Percentiles rank a stretch among this genome's conserved stretches.
Evolutionary conservation across 2,888 invertebrate genomes (phyloP).

Genomic region (Dasypogon diadema): DNA sequence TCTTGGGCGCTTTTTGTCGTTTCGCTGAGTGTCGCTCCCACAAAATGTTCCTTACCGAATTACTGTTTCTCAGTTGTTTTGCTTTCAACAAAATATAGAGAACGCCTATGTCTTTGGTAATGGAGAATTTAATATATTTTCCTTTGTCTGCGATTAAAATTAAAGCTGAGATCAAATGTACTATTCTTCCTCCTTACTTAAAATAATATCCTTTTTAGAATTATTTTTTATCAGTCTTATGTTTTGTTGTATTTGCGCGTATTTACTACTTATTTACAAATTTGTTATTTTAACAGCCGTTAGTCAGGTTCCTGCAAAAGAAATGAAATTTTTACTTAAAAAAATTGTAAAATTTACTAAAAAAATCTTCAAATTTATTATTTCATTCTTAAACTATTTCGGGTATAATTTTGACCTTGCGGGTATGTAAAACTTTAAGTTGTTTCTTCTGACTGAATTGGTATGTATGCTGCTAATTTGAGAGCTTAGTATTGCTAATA

Average conservation of each 20-base stretch:
- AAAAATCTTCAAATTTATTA: too few relatives aligned
- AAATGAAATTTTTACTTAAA: slow-evolving; percentile 7
- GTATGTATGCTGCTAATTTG: too few relatives aligned
- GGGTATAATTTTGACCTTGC: too few relatives aligned
- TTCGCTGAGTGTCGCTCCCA: slow-evolving; percentile 51
- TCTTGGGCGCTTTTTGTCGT: slow-evolving; percentile 7
- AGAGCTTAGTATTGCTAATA: too few relatives aligned
- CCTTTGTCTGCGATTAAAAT: slow-evolving; percentile 10
- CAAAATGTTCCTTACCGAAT: slow-evolving; percentile 46
- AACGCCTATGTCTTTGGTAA: slow-evolving; percentile 48
- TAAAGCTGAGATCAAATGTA: slow-evolving; percentile 43
- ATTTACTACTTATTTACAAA: slow-evolving; percentile 52
- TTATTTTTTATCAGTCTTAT: slow-evolving; percentile 47
- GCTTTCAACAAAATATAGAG: slow-evolving; percentile 1
- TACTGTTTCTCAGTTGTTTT: slow-evolving; percentile 9
- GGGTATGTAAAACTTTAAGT: too few relatives aligned
- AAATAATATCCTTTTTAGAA: slow-evolving; percentile 44
- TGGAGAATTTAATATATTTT: slow-evolving; percentile 16
- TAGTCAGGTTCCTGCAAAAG: slow-evolving; percentile 55
- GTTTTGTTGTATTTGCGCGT: slow-evolving; percentile 46
- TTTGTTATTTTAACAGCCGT: slow-evolving; percentile 52
- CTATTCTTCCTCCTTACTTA: slow-evolving; percentile 14
- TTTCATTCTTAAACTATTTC: too few relatives aligned
- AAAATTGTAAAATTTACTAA: too few relatives aligned
- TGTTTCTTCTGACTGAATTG: too few relatives aligned